These are phyloP conservation scores for Darwinula stevensoni DNA, from an alignment of 2,888 invertebrate genomes.

Conservation along the genomic window DNA sequence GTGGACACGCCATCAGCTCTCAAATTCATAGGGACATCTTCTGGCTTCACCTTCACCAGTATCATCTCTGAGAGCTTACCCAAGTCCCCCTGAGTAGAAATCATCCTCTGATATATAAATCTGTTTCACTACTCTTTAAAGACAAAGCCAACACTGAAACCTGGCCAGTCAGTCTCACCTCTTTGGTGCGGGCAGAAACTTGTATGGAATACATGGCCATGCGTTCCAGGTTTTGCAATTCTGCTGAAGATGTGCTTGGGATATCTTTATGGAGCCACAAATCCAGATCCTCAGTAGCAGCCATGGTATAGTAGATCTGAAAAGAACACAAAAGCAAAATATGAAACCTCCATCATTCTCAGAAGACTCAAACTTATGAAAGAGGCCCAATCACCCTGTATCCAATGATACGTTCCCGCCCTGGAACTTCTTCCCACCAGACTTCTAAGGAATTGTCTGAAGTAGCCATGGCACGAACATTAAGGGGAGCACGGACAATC, in stretches of 20 bases:
- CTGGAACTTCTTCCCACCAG: constrained; percentile 75
- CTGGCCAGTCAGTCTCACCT: too few species aligned
- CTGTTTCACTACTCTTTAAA: neutral
- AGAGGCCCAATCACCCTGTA: constrained; percentile 26
- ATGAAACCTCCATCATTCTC: neutral
- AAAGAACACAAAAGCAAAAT: constrained; percentile 1
- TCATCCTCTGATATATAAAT: neutral
- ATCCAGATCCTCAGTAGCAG: constrained; percentile 68
- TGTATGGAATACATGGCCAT: constrained; percentile 71
- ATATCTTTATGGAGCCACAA: constrained; percentile 66
- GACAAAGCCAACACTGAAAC: constrained; percentile 1
- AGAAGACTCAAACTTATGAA: constrained; percentile 5
- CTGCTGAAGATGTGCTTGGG: constrained; percentile 59
- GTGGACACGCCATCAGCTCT: constrained; percentile 71
- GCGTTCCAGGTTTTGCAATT: constrained; percentile 59
- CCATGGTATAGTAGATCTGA: constrained; percentile 62
- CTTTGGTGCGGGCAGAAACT: constrained; percentile 52
- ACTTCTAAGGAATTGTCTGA: constrained; percentile 70
- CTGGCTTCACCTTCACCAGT: constrained; percentile 64
- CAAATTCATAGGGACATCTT: constrained; percentile 65
- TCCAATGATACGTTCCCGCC: constrained; percentile 47
- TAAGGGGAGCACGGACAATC: constrained; percentile 73
- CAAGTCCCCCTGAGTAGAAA: constrained; percentile 22
- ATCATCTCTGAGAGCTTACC: constrained; percentile 65
- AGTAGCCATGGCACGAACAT: constrained; percentile 74